Conservation (phyloP, 1,140 invertebrate genomes). For the Procambarus clarkii region DNA sequence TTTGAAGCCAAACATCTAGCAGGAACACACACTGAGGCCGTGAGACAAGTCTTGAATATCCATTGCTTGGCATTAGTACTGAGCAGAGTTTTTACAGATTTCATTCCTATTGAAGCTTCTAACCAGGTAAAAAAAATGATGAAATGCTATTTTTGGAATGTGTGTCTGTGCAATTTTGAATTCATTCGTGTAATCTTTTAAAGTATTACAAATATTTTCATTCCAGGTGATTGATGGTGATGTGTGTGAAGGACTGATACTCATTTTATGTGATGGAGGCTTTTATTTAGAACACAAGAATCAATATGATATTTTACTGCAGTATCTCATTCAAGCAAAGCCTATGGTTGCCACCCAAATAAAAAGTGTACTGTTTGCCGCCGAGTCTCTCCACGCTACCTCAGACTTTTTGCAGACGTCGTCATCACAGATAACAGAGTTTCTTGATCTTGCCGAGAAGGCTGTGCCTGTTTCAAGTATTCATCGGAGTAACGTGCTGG, state of each 20-base stretch:
- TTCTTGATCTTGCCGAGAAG: slow-evolving; percentile 40
- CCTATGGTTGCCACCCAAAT: neutral
- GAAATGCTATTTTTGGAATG: neutral
- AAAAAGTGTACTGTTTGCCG: slow-evolving; percentile 38
- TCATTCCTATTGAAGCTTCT: slow-evolving; percentile 33
- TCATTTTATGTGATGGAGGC: slow-evolving; percentile 38
- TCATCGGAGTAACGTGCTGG: slow-evolving; percentile 34
- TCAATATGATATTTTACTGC: slow-evolving; percentile 20
- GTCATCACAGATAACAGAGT: slow-evolving; percentile 25
- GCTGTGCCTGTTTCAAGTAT: slow-evolving; percentile 11
- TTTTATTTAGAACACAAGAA: slow-evolving; percentile 29
- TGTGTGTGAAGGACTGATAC: slow-evolving; percentile 18
- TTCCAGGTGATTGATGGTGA: slow-evolving; percentile 40
- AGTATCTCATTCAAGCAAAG: slow-evolving; percentile 25
- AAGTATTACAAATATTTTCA: neutral
- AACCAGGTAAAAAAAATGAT: neutral
- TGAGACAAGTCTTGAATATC: neutral
- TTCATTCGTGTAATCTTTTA: neutral
- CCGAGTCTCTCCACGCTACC: slow-evolving; percentile 22
- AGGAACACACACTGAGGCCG: neutral
- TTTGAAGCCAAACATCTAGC: slow-evolving; percentile 18
- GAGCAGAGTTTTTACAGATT: slow-evolving; percentile 2
- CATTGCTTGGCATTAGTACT: slow-evolving; percentile 20
- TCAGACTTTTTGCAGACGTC: slow-evolving; percentile 32
- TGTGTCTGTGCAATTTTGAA: neutral